Evolutionary conservation across 2,888 invertebrate genomes (phyloP).

Genomic region (Morpho achilles): DNA sequence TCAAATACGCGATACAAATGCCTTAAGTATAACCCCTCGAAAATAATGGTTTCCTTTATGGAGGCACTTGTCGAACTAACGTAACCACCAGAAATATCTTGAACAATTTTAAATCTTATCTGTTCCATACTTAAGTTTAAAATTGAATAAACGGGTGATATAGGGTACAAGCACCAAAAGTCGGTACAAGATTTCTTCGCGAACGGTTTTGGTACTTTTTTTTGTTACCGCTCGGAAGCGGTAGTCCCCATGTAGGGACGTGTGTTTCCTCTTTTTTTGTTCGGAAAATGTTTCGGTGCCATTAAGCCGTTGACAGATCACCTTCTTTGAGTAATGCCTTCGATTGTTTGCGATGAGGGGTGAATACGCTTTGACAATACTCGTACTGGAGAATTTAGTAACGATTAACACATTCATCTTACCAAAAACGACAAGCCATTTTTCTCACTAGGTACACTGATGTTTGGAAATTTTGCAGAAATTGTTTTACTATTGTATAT

Average conservation of each 20-base stretch:
- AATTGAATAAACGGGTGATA: constrained; percentile 23
- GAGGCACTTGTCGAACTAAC: constrained; percentile 32
- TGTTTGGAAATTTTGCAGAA: too few species aligned
- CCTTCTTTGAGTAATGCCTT: constrained; percentile 65
- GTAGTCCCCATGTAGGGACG: constrained; percentile 69
- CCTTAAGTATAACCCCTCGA: constrained; percentile 68
- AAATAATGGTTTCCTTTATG: constrained; percentile 77
- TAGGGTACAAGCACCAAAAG: constrained; percentile 48
- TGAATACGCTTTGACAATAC: constrained; percentile 52
- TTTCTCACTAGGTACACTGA: too few species aligned
- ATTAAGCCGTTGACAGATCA: constrained; percentile 78
- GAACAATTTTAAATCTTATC: constrained; percentile 32
- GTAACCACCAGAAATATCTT: constrained; percentile 31
- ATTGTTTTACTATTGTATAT: too few species aligned
- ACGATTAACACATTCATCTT: constrained; percentile 36
- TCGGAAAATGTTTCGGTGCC: constrained; percentile 76
- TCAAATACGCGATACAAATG: constrained; percentile 77
- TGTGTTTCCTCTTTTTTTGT: constrained; percentile 76
- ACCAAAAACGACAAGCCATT: neutral
- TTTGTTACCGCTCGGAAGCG: constrained; percentile 67
- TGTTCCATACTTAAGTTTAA: neutral
- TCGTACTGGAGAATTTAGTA: constrained; percentile 24
- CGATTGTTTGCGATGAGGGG: constrained; percentile 53
- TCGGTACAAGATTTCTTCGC: constrained; percentile 53
- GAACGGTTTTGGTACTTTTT: constrained; percentile 60